Evolutionary conservation across 2,888 invertebrate species (phyloP).

Genomic region (Pollenia labialis): DNA sequence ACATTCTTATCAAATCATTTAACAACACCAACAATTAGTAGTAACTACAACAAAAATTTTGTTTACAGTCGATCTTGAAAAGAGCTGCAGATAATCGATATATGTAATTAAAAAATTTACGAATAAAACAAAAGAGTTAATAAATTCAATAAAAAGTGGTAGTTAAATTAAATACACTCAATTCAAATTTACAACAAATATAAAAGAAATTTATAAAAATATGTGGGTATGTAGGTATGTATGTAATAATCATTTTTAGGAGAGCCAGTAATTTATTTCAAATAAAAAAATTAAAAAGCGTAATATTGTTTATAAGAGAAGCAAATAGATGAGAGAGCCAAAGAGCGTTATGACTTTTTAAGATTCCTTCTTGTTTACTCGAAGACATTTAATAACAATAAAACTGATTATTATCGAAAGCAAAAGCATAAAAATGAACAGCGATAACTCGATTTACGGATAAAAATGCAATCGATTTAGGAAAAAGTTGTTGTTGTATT

Average conservation of each 20-base stretch:
- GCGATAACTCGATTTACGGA: not conserved
- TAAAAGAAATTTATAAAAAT: no score
- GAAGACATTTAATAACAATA: not conserved
- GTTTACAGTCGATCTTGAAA: no score
- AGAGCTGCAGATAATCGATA: no score
- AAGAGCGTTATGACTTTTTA: slow-evolving; percentile 2
- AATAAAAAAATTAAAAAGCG: not conserved
- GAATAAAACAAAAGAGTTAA: not conserved
- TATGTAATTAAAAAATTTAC: not conserved
- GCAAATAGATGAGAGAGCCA: not conserved
- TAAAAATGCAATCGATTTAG: no score
- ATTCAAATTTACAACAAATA: slow-evolving; percentile 11
- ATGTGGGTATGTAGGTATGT: not conserved
- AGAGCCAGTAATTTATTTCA: not conserved
- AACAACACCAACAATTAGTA: no score
- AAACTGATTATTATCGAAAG: slow-evolving; percentile 3
- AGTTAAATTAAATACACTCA: slow-evolving; percentile 23
- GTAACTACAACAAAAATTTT: no score
- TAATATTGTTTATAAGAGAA: not conserved
- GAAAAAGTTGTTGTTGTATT: no score
- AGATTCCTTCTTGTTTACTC: not conserved
- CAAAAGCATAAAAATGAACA: not conserved
- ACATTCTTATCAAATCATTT: no score
- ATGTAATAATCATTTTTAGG: not conserved
- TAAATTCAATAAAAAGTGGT: not conserved